These are phyloP conservation scores for Helicorthomorpha holstii DNA, from an alignment of 1,140 invertebrate genomes.

Conservation along the genomic window DNA sequence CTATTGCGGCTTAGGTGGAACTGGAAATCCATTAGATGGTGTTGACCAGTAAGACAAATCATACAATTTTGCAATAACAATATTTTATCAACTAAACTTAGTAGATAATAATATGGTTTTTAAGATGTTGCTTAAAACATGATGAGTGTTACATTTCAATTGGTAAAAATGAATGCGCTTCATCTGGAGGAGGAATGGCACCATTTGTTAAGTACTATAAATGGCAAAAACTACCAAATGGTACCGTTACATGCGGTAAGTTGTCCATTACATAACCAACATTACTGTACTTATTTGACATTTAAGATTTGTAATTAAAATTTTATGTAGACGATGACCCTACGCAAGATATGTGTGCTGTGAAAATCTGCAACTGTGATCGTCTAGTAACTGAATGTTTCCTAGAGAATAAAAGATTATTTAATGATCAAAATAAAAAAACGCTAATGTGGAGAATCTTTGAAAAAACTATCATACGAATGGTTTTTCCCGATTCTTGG, in stretches of 20 bases:
- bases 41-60: background rate
- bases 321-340: too few relatives aligned
- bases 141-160: background rate
- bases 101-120: background rate
- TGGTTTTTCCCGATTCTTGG: too few relatives aligned
- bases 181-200: background rate
- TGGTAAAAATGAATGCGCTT: background rate
- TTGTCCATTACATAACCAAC: background rate
- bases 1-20: background rate
- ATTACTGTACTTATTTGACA: too few relatives aligned
- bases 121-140: background rate
- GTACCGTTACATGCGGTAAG: background rate
- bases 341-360: too few relatives aligned
- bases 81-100: background rate
- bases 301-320: too few relatives aligned
- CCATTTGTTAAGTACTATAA: background rate
- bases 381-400: too few relatives aligned
- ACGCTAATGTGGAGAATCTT: too few relatives aligned
- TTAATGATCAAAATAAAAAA: too few relatives aligned
- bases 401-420: too few relatives aligned
- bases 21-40: background rate
- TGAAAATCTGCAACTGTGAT: too few relatives aligned
- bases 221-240: background rate
- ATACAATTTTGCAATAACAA: background rate
- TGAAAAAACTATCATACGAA: too few relatives aligned